These are phyloP conservation scores for Ips nitidus DNA, from an alignment of 1,140 invertebrate genomes.

Conservation along the genomic window DNA sequence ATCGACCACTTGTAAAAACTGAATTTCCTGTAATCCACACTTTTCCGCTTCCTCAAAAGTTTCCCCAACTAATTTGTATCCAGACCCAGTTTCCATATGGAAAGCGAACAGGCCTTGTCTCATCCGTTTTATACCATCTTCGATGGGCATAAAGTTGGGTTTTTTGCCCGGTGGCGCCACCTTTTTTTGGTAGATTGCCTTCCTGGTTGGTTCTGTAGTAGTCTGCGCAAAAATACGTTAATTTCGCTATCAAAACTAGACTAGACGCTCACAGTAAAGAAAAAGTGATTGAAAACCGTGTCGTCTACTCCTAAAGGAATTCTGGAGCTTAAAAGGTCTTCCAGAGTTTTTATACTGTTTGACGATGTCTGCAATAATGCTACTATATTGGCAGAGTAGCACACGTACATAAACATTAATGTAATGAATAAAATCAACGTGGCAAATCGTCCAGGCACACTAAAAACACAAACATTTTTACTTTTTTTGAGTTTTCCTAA, in stretches of 20 bases:
- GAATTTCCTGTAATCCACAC: constrained; percentile 65
- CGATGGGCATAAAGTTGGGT: constrained; percentile 57
- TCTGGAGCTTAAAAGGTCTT: constrained; percentile 63
- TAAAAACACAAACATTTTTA: constrained; percentile 16
- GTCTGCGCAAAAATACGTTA: constrained; percentile 50
- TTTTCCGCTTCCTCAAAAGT: constrained; percentile 67
- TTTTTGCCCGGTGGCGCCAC: constrained; percentile 57
- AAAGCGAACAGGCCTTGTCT: constrained; percentile 63
- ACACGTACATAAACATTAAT: constrained; percentile 59
- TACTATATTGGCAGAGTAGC: constrained; percentile 68
- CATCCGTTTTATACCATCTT: constrained; percentile 61
- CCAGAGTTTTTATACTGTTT: constrained; percentile 58
- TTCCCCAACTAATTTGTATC: constrained; percentile 64
- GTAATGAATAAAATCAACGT: constrained; percentile 57
- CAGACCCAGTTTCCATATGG: constrained; percentile 62
- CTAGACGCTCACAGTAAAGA: constrained; percentile 58
- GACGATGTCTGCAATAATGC: constrained; percentile 66
- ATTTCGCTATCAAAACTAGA: not conserved
- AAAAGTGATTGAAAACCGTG: constrained; percentile 64
- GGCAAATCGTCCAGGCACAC: constrained; percentile 53
- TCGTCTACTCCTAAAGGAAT: constrained; percentile 63
- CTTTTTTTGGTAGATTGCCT: constrained; percentile 62
- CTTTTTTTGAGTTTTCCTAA: not conserved
- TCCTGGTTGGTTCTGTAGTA: constrained; percentile 60
- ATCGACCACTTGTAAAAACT: constrained; percentile 60